Evolutionary conservation across 2,797 vertebrate species (phyloP).

Genomic region (Paedocypris micromegethes): DNA sequence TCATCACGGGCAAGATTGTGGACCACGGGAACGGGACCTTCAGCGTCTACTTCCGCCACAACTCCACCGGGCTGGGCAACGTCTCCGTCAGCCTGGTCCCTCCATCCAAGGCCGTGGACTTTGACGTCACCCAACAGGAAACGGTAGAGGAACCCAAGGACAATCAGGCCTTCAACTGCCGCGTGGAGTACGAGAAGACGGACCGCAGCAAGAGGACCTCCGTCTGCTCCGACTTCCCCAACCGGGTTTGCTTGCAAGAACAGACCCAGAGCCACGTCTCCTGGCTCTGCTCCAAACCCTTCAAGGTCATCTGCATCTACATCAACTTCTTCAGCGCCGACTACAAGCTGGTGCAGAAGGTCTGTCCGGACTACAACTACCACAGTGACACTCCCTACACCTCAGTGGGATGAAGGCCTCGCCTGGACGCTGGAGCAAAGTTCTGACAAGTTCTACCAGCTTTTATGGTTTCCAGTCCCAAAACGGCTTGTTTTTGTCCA

Average conservation of each 20-base stretch:
- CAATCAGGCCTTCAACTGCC: slow-evolving; percentile 83
- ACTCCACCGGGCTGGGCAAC: slow-evolving; percentile 90
- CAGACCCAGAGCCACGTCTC: slow-evolving; percentile 92
- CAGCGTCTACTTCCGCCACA: slow-evolving; percentile 95
- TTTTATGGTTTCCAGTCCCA: too few species aligned
- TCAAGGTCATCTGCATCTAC: slow-evolving; percentile 98
- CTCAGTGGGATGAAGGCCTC: slow-evolving; percentile 34
- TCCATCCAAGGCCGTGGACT: slow-evolving; percentile 81
- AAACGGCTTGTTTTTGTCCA: too few species aligned
- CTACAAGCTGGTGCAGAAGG: slow-evolving; percentile 96
- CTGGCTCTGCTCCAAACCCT: slow-evolving; percentile 95
- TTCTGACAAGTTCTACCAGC: too few species aligned
- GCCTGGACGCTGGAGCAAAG: neutral
- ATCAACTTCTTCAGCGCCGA: slow-evolving; percentile 93
- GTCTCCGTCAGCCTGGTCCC: slow-evolving; percentile 94
- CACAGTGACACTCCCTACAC: slow-evolving; percentile 79
- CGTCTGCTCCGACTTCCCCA: slow-evolving; percentile 86
- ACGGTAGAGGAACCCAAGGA: slow-evolving; percentile 66
- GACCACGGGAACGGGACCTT: slow-evolving; percentile 96
- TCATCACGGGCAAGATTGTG: slow-evolving; percentile 94
- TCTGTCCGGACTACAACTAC: slow-evolving; percentile 95
- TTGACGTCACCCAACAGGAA: slow-evolving; percentile 64
- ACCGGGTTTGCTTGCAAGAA: slow-evolving; percentile 88
- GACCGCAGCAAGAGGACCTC: slow-evolving; percentile 88
- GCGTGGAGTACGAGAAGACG: slow-evolving; percentile 91